Evolutionary conservation across 2,888 invertebrate species (phyloP).

Genomic region (Phortica okadai): DNA sequence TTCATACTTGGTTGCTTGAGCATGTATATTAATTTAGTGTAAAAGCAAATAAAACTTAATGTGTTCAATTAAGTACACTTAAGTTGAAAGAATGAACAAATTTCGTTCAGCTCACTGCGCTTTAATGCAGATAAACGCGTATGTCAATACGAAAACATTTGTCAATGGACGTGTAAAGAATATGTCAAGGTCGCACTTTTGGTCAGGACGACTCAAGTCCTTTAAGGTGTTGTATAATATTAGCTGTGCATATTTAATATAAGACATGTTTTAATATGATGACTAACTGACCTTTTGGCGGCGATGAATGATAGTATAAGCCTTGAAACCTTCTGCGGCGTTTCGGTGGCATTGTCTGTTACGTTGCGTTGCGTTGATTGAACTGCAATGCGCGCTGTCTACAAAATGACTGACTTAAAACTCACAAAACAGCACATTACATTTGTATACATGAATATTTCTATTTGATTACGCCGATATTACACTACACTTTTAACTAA

Average conservation of each 20-base stretch:
- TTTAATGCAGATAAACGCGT: slow-evolving; percentile 5
- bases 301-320: slow-evolving; percentile 76
- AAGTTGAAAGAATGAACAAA: slow-evolving; percentile 1
- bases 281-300: slow-evolving; percentile 74
- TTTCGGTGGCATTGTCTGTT: slow-evolving; percentile 73
- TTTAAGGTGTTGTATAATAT: neutral
- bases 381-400: slow-evolving; percentile 6
- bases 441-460: neutral
- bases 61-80: slow-evolving; percentile 55
- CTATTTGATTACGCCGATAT: neutral
- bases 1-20: neutral
- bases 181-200: neutral
- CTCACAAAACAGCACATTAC: neutral
- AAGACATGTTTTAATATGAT: neutral
- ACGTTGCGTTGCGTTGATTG: neutral
- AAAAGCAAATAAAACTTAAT: slow-evolving; percentile 52
- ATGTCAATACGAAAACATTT: neutral
- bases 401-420: slow-evolving; percentile 12
- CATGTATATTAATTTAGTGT: slow-evolving; percentile 48
- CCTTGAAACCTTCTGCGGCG: slow-evolving; percentile 75
- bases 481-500: neutral
- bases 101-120: slow-evolving; percentile 17
- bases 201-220: neutral
- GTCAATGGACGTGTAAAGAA: neutral
- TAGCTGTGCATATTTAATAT: neutral